These are phyloP conservation scores for Synergus umbraculus DNA, from an alignment of 2,888 invertebrate genomes.

Conservation along the genomic window DNA sequence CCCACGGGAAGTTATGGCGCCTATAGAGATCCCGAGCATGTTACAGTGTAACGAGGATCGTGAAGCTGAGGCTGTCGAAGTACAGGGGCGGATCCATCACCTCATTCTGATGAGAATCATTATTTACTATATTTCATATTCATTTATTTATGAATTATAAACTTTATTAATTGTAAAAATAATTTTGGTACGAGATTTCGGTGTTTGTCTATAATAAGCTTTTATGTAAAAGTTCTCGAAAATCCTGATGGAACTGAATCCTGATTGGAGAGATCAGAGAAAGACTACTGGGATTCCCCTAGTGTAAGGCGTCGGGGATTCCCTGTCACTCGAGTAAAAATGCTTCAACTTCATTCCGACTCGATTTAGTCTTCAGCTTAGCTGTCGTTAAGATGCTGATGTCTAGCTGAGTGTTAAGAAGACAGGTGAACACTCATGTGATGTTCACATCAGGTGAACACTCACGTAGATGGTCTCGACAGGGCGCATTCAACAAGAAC, in stretches of 20 bases:
- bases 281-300: background rate
- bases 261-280: background rate
- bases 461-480: background rate
- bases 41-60: slow-evolving; percentile 70
- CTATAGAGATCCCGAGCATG: slow-evolving; percentile 51
- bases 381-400: background rate
- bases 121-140: too few relatives aligned
- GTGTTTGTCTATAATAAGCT: too few relatives aligned
- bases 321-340: background rate
- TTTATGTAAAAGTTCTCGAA: too few relatives aligned
- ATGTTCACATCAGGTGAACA: background rate
- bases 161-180: too few relatives aligned
- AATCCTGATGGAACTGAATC: too few relatives aligned
- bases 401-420: background rate
- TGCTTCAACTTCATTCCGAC: background rate
- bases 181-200: too few relatives aligned
- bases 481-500: background rate
- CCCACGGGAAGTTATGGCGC: slow-evolving; percentile 45
- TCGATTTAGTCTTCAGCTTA: background rate
- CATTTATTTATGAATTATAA: too few relatives aligned
- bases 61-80: slow-evolving; percentile 60
- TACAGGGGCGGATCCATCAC: background rate
- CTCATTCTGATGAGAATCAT: background rate
- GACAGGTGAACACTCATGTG: background rate
- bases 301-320: background rate